Base-by-base conservation (phyloP, 2,113 vertebrate genomes). In the Melospiza melodia region DNA sequence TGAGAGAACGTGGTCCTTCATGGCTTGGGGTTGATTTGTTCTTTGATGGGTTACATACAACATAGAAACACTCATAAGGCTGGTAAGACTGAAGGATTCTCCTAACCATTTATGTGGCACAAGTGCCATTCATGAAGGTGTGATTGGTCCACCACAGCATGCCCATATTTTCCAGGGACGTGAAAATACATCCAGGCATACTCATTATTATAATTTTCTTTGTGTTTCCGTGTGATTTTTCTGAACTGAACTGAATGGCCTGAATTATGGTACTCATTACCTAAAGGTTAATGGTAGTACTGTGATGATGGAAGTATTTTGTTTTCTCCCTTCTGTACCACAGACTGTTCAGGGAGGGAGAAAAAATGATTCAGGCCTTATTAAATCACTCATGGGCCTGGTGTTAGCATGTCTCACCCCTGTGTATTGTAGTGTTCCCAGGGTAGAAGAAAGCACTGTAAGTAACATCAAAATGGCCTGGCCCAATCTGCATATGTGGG, bases 281-380 rank as follows among this genome's bases (percentile, higher is more conserved):
- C 84, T 84, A 93, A 96, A 95, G 93, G 87, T 91, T 96, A 96
- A 82, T 66, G 76, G 84, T 82, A 57, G 28, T 79, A 43, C 33
- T 54, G 58, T 63, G 49, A 30, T 55, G 43, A 74, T 67, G 17
- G 57, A 84, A 82, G 27, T 75, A 72, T 79, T 85, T 69, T 43
- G 0, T 35, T 95, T 93, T 91, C 73, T 68, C 25, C 24, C 27
- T 58, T 75, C 48, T 78, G 15, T 71, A 54, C 52, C 52, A 66
- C 31, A 41, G n/a, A 41, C 55, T 75, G 80, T 87, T 93, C 66
- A 30, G 44, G 46, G 23, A 58, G 63, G 91, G 54, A 78, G 61
- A 22, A 77, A 78, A 78, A 54, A 76, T 18, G 7, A n/a, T 28
- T 93, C 24, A n/a, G 61, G 43, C 82, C 49, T 78, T 43, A 54